These are phyloP conservation scores for Neotoxoptera formosana DNA, from an alignment of 1,140 invertebrate genomes.

Conservation along the genomic window DNA sequence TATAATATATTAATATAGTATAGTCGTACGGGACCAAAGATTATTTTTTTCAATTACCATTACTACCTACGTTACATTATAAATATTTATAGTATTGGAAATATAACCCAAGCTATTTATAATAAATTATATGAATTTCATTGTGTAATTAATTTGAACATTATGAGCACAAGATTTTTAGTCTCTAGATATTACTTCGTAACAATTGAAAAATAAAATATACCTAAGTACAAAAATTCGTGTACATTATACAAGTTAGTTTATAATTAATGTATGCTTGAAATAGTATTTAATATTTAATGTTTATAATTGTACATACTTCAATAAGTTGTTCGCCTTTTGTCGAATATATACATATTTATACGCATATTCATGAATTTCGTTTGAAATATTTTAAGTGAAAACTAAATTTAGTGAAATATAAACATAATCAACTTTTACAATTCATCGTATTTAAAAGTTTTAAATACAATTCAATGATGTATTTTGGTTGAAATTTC, in stretches of 20 bases:
- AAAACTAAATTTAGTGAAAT: background rate
- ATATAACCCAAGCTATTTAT: background rate
- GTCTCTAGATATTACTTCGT: background rate
- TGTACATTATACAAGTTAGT: background rate
- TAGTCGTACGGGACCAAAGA: background rate
- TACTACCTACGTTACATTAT: background rate
- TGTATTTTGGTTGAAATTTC: background rate
- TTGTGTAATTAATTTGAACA: background rate
- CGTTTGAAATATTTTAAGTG: background rate
- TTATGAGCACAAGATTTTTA: background rate
- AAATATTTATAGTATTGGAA: background rate
- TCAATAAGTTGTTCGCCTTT: background rate
- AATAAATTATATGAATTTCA: background rate
- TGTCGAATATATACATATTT: background rate
- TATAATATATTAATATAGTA: background rate
- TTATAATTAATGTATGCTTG: background rate
- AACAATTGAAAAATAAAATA: background rate
- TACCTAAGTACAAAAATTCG: background rate
- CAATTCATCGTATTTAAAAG: background rate
- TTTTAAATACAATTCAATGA: background rate
- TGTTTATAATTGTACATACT: background rate
- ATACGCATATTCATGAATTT: background rate
- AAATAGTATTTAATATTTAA: background rate
- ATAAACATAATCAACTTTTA: background rate
- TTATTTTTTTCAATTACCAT: background rate